Evolutionary conservation across 2,113 vertebrate genomes (phyloP).

Genomic region (Dromaius novaehollandiae): DNA sequence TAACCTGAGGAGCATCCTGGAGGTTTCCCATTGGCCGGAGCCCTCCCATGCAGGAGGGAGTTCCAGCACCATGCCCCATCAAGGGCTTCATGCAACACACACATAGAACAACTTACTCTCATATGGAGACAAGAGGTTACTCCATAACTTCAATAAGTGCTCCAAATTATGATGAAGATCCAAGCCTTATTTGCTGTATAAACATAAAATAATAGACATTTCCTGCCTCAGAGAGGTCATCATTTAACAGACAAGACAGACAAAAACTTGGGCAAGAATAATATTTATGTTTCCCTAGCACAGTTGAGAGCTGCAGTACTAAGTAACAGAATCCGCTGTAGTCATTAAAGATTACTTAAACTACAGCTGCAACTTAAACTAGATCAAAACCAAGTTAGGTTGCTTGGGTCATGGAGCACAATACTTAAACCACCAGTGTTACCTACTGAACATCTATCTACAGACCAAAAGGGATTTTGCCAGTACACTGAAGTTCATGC

Average conservation of each 20-base stretch:
- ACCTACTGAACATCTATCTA: background rate
- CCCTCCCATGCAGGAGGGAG: background rate
- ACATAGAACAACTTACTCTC: background rate
- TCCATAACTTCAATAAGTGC: background rate
- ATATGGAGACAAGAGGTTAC: background rate
- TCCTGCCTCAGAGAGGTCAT: background rate
- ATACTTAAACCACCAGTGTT: background rate
- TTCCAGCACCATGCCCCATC: rapidly evolving
- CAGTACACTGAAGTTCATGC: background rate
- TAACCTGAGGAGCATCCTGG: background rate
- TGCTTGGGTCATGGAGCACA: background rate
- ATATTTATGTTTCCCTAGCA: slow-evolving; percentile 16
- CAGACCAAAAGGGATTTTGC: background rate
- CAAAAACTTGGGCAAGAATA: slow-evolving; percentile 24
- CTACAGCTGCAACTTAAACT: background rate
- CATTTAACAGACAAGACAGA: slow-evolving; percentile 4
- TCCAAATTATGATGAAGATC: background rate
- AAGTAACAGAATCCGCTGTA: background rate
- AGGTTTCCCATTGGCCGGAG: background rate
- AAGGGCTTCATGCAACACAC: background rate
- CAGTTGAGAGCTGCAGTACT: background rate
- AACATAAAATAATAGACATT: slow-evolving; percentile 5
- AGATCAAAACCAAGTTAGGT: background rate
- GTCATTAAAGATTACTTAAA: background rate
- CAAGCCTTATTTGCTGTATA: slow-evolving; percentile 5